Evolutionary conservation across 2,797 vertebrate species (phyloP).

Genomic region (Octomys mimax): DNA sequence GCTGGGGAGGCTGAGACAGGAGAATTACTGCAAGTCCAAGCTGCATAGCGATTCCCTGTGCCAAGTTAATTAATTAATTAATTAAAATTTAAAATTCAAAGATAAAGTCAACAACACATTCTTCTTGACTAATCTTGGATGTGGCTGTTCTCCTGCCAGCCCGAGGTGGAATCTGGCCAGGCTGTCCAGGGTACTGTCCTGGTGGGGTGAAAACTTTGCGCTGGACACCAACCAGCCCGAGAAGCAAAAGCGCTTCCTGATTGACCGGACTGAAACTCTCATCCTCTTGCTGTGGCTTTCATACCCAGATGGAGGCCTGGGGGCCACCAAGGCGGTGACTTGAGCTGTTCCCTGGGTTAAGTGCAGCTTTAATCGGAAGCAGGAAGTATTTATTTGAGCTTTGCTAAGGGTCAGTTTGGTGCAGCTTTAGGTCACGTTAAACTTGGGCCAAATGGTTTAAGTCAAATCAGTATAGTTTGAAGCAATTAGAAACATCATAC

Average conservation of each 20-base stretch:
- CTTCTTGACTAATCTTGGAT: not conserved
- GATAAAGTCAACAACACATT: not conserved
- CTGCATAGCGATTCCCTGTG: no score
- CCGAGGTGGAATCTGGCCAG: not conserved
- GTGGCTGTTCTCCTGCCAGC: not conserved
- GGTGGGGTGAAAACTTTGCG: not conserved
- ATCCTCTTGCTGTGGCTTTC: not conserved
- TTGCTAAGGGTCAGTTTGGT: conserved; percentile 29
- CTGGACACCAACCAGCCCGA: not conserved
- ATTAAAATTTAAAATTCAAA: not conserved
- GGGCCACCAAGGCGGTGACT: not conserved
- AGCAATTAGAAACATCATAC: conserved; percentile 82
- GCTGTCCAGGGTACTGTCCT: not conserved
- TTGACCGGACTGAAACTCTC: not conserved
- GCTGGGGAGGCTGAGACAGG: no score
- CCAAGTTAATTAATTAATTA: no score
- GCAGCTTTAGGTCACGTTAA: conserved; percentile 48
- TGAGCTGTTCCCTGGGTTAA: not conserved
- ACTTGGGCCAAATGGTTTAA: conserved; percentile 95
- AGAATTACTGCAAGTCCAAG: no score
- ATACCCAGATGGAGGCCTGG: not conserved
- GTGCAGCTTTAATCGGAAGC: not conserved
- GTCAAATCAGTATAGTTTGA: conserved; percentile 88
- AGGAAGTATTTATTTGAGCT: conserved; percentile 57
- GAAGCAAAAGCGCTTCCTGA: not conserved